Evolutionary conservation across 2,797 vertebrate species (phyloP), one percentile per base, ranked within the genome.

Genomic region (Crenuchus spilurus): DNA sequence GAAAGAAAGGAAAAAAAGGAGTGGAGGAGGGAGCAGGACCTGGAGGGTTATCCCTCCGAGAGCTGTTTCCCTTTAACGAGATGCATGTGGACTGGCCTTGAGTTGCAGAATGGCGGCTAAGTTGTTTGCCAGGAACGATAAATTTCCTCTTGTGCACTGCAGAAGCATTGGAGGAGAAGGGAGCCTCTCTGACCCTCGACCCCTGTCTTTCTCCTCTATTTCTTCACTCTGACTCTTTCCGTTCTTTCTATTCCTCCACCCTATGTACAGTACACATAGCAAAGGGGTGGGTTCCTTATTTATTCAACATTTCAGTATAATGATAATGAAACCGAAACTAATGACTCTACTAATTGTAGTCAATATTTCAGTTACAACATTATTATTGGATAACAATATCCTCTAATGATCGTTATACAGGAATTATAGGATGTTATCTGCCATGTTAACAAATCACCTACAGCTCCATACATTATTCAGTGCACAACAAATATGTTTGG

Each of bases 51-150:
- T 80, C 80, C 81, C 82, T 55, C 42, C 4, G 77, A 84, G 86
- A 84, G 73, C 35, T 35, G 67, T 72, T 60, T 73, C 79, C 71
- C 70, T 84, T 61, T 75, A 84, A 82, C 73, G 79, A 83, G 85
- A 81, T 52, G 63, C 72, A 76, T 62, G 70, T 73, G 70, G 74
- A 78, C 49, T 71, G 82, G 80, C 86, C 86, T 85, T 78, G 76
- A 84, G 87, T 77, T 75, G 46, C 66, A 63, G 71, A 65, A 83
- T 72, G 73, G 80, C 52, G 72, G 76, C 80, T 83, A 78, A 86
- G 85, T 82, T 75, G 75, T 87, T 87, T 83, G 72, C 82, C 80
- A 85, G 69, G 80, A 80, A 80, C 81, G 75, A 77, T 87, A 6
- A 80, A 82, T 84, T 82, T 78, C 77, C 74, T 84, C 79, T 82